Conservation (phyloP, 1,140 invertebrate genomes). For the Thaumatotibia leucotreta region DNA sequence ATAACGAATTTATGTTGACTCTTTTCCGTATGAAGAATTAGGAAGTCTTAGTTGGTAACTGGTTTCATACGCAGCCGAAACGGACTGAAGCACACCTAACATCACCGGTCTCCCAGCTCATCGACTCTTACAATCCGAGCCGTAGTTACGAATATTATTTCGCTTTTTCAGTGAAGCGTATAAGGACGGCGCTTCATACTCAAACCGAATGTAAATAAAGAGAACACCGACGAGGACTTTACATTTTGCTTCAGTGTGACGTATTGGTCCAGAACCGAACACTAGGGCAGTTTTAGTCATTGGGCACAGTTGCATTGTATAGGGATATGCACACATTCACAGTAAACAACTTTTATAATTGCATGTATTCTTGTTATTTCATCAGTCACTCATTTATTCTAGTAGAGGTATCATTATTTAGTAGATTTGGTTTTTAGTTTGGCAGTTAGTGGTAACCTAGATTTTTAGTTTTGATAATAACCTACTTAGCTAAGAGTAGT, state of each 20-base stretch:
- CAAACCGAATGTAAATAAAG: slow-evolving; percentile 54
- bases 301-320: slow-evolving; percentile 76
- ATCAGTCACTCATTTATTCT: slow-evolving; percentile 14
- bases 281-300: slow-evolving; percentile 54
- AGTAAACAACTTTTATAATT: slow-evolving; percentile 29
- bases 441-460: neutral
- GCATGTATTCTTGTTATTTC: slow-evolving; percentile 42
- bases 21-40: too few relatives aligned
- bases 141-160: slow-evolving; percentile 36
- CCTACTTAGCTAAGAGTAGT: neutral
- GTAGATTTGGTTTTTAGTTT: neutral
- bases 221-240: slow-evolving; percentile 36
- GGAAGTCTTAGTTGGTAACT: neutral
- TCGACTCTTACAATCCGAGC: slow-evolving; percentile 19
- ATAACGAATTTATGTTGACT: too few relatives aligned
- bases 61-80: neutral
- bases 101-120: slow-evolving; percentile 8
- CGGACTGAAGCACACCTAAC: slow-evolving; percentile 22
- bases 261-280: slow-evolving; percentile 47
- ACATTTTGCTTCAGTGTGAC: slow-evolving; percentile 74
- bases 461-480: neutral
- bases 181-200: slow-evolving; percentile 51
- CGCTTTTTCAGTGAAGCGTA: slow-evolving; percentile 52
- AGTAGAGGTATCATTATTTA: too few relatives aligned
- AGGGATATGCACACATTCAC: slow-evolving; percentile 61